phyloP scores from a whole-genome alignment of 2,797 vertebrate species.

The Erethizon dorsatum region DNA sequence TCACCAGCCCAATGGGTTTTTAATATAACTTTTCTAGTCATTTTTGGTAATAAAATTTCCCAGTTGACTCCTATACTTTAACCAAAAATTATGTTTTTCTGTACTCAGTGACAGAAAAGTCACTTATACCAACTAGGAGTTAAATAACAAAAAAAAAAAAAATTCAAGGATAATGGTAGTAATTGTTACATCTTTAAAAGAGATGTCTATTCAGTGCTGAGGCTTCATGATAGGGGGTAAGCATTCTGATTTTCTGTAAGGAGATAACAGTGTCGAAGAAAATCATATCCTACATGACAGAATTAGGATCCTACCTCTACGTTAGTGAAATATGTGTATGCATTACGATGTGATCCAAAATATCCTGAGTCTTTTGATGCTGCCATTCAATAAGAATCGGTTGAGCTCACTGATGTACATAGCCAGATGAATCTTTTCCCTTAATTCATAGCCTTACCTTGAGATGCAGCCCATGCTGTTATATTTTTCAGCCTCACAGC shows the following conservation, averaged over 20 bases:
- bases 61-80: neutral
- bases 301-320: neutral
- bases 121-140: neutral
- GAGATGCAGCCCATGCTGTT: neutral
- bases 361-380: neutral
- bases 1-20: neutral
- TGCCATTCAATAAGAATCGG: neutral
- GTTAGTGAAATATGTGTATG: neutral
- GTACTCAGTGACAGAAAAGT: neutral
- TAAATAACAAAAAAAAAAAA: neutral
- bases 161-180: neutral
- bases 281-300: neutral
- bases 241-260: neutral
- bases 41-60: neutral
- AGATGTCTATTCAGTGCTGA: neutral
- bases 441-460: conserved; percentile 32
- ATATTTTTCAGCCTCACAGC: neutral
- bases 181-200: neutral
- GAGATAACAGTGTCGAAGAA: neutral
- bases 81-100: neutral
- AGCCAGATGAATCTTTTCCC: neutral
- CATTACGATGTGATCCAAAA: neutral
- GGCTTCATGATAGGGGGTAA: neutral
- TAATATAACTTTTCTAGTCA: neutral
- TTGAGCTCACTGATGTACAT: neutral